phyloP scores from a whole-genome alignment of 2,888 invertebrate genomes.

The Noctua janthe region DNA sequence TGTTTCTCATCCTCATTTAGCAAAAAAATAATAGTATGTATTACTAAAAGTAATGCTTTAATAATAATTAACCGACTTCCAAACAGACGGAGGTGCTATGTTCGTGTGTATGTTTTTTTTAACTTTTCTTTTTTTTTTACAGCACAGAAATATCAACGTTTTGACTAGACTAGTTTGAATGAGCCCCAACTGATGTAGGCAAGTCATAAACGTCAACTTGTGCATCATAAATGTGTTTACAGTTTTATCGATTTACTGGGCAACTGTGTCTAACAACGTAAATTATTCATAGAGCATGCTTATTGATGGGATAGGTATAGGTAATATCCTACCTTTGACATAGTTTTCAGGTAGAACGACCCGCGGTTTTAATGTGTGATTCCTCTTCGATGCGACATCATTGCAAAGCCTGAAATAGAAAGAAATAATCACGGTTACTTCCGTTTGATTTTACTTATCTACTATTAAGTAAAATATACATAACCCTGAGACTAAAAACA shows the following conservation, averaged over 20 bases:
- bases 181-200: not conserved
- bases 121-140: not conserved
- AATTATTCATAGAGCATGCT: conserved; percentile 32
- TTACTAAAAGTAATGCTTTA: not conserved
- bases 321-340: conserved; percentile 92
- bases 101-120: too few species aligned
- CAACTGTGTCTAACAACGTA: conserved; percentile 13
- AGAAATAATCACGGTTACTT: conserved; percentile 11
- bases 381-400: conserved; percentile 89
- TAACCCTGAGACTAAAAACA: too few species aligned
- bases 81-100: too few species aligned
- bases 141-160: not conserved
- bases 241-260: conserved; percentile 31
- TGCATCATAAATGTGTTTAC: conserved; percentile 10
- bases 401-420: conserved; percentile 86
- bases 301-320: conserved; percentile 19
- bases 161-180: not conserved
- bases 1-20: not conserved
- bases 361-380: conserved; percentile 92
- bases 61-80: not conserved
- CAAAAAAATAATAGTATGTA: not conserved
- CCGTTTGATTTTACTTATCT: not conserved
- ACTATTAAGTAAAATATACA: too few species aligned
- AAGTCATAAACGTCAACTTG: not conserved
- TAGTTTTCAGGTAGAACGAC: conserved; percentile 93